Evolutionary conservation across 2,113 vertebrate genomes (phyloP), one percentile per base, ranked within the genome.

Genomic region (Pachyramphus minor): DNA sequence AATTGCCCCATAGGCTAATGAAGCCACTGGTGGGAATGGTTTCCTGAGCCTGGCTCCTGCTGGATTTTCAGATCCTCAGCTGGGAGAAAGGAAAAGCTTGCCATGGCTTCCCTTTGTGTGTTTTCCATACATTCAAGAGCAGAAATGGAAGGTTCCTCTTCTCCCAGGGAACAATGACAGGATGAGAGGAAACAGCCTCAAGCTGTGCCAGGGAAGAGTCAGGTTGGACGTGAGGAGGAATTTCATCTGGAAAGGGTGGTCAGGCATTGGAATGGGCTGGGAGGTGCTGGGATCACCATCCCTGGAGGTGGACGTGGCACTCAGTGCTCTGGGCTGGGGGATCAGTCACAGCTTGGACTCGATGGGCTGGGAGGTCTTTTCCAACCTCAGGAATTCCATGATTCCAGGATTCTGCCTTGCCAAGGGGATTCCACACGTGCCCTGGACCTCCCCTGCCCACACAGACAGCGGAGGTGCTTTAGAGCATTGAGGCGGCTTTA

Each of bases 391-490:
- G 4, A 13, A 9, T 33, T 69, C 56, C 79, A 8, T 28, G 1
- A 5, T 37, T 76, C 45, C 35, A 31, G 28, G 14, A 22, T 17
- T 42, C 14, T 42, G 5, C 21, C 20, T 44, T 22, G 37, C 30
- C 30, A 20, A 30, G 16, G 63, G 63, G 63, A 10, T 21, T n/a
- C 44, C 1, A 0, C 0, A 5, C 3, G 24, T 39, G 12, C 37
- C 20, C 50, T 12, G 37, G 31, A 53, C 25, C 39, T 53, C 47
- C 47, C 21, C 31, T 76, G 63, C 47, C 28, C 27, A 3, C 1
- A 0, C 3, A 23, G 31, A 16, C 20, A 4, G 8, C 0, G 2
- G 2, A 33, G 50, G 11, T 37, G 44, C 60, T 37, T 52, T 16
- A 24, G 27, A 21, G 31, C 14, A 5, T 8, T 0, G 3, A 63